These are phyloP conservation scores for Ardeotis arabs DNA, from an alignment of 2,113 vertebrate genomes.

Conservation along the genomic window DNA sequence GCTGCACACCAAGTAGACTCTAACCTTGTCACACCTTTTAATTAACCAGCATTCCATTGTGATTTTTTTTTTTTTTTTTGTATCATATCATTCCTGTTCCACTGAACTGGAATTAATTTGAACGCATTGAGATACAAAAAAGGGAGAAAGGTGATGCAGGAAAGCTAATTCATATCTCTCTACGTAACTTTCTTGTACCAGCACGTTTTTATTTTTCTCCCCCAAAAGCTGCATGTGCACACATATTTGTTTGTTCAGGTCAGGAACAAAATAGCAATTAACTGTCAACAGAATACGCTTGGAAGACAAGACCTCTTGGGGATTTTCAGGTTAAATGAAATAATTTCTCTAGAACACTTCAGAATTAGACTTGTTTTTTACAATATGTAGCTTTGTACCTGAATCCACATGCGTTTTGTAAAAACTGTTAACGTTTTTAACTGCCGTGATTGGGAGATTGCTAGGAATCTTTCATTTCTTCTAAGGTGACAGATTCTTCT, in stretches of 20 bases:
- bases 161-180: not conserved
- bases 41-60: not conserved
- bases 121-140: not conserved
- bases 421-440: not conserved
- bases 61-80: not conserved
- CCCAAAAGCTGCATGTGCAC: fast-evolving
- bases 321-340: not conserved
- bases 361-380: not conserved
- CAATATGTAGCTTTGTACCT: not conserved
- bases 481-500: not conserved
- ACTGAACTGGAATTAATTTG: not conserved
- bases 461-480: not conserved
- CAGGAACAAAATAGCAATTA: not conserved
- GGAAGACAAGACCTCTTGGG: not conserved
- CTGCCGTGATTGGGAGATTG: not conserved
- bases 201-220: not conserved
- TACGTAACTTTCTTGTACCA: not conserved
- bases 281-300: not conserved
- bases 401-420: not conserved
- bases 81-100: not conserved
- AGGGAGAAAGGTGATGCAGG: not conserved
- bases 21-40: not conserved
- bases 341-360: not conserved
- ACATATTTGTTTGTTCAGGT: not conserved
- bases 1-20: not conserved